Conservation (phyloP, 2,888 invertebrate genomes). For the Oscheius sp. region DNA sequence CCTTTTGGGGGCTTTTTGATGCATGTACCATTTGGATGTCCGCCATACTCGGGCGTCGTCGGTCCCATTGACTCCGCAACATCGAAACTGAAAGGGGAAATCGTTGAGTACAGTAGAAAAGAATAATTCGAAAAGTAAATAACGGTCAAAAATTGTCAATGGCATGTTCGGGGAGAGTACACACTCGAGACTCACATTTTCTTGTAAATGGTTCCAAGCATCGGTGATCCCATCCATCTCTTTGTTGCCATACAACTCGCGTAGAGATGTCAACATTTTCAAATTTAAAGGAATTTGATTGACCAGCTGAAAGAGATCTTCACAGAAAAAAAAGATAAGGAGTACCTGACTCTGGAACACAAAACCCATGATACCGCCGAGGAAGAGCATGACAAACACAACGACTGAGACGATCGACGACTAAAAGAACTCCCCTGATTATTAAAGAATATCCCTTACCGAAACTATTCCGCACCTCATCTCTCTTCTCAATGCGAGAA, state of each 20-base stretch:
- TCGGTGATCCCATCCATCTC: constrained; percentile 67
- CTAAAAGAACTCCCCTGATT: constrained; percentile 47
- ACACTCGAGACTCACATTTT: constrained; percentile 56
- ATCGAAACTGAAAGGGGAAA: constrained; percentile 61
- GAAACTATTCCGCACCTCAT: constrained; percentile 71
- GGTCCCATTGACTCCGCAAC: constrained; percentile 72
- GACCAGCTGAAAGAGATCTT: constrained; percentile 40
- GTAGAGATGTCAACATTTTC: constrained; percentile 71
- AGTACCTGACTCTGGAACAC: constrained; percentile 67
- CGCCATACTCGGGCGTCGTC: constrained; percentile 69
- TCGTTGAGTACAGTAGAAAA: neutral
- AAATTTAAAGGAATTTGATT: constrained; percentile 69
- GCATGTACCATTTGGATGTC: constrained; percentile 73
- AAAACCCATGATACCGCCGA: constrained; percentile 72
- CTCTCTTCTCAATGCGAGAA: constrained; percentile 65
- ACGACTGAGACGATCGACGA: constrained; percentile 66
- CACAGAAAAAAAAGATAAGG: constrained; percentile 23
- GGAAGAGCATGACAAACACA: constrained; percentile 69
- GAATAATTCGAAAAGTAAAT: constrained; percentile 16
- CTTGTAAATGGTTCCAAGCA: constrained; percentile 71
- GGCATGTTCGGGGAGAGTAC: neutral
- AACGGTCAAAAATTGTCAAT: neutral
- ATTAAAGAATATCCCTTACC: constrained; percentile 43
- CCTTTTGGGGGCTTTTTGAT: constrained; percentile 54
- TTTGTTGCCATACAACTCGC: constrained; percentile 68